Percentiles rank a stretch among this genome's conserved stretches.
phyloP scores from a whole-genome alignment of 2,888 invertebrate genomes.

The Cantharis nigra region DNA sequence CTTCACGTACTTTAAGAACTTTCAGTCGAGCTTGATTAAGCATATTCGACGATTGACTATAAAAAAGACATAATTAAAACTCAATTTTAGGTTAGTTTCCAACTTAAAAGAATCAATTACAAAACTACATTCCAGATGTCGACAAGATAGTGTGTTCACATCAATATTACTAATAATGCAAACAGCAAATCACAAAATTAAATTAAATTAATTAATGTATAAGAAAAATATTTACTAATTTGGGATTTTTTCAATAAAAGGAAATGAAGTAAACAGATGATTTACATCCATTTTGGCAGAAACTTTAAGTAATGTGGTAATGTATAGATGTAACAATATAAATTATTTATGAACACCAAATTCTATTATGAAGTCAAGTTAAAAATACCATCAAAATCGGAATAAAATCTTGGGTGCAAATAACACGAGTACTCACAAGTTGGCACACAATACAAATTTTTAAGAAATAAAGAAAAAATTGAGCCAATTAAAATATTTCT shows the following conservation, averaged over 20 bases:
- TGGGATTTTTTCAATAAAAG: too few species aligned
- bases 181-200: too few species aligned
- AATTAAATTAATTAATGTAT: too few species aligned
- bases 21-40: constrained; percentile 96
- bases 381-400: not conserved
- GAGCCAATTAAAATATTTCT: not conserved
- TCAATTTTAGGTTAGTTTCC: not conserved
- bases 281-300: too few species aligned
- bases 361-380: not conserved
- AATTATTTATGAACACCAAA: not conserved
- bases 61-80: not conserved
- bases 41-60: constrained; percentile 97
- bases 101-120: not conserved
- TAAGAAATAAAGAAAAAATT: not conserved
- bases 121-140: too few species aligned
- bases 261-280: too few species aligned
- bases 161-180: too few species aligned
- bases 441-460: not conserved
- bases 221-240: too few species aligned
- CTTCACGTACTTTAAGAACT: constrained; percentile 94
- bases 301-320: too few species aligned
- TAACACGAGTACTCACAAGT: not conserved
- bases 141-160: too few species aligned
- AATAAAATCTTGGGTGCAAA: not conserved
- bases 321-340: not conserved